phyloP scores from a whole-genome alignment of 2,113 vertebrate species.

The Felis catus region F.catus_Fca126_mat1.0 CM031420.1:64329001-64329500 shows the following conservation, averaged over 20 bases:
- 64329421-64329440: not conserved
- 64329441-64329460: not conserved
- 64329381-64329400: not conserved
- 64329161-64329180: not conserved
- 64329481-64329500: not conserved
- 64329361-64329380: not conserved
- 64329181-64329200: not conserved
- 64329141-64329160: constrained; percentile 3
- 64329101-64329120: not conserved
- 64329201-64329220: constrained; percentile 4
- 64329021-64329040: not conserved
- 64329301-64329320: not conserved
- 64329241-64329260: constrained; percentile 34
- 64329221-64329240: constrained; percentile 2
- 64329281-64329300: not conserved
- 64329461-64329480: constrained; percentile 3
- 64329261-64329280: not conserved
- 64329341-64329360: constrained; percentile 10
- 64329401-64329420: not conserved
- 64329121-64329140: not conserved
- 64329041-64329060: not conserved
- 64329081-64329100: not conserved
- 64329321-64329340: constrained; percentile 37
- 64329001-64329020: not conserved
- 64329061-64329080: not conserved